Base-by-base conservation (phyloP, 2,113 vertebrate genomes). In the Oncorhynchus tshawytscha region DNA sequence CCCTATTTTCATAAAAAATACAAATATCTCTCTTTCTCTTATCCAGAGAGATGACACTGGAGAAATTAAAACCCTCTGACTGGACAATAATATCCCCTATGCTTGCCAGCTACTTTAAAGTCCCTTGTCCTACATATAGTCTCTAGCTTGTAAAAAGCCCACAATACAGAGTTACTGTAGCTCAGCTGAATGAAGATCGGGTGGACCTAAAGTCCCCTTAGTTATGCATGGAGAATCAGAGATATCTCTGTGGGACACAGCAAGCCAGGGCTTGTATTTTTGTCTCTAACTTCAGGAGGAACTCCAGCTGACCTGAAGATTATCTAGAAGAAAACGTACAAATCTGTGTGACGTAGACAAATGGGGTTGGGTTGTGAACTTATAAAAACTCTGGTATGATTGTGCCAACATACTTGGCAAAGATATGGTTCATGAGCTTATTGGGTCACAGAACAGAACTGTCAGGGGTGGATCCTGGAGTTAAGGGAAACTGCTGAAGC, bases 211-310 rank as follows among this genome's bases (percentile, higher is more conserved):
- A 67, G 25, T 67, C 5, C 65, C 27, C 12, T 45, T 45, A 45
- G 25, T 67, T n/a, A 73, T 22, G 74, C 76, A 68, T 49, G 45
- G 65, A 73, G 59, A 72, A 45, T 45, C 39, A 11, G 39, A 45
- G 9, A 45, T 45, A 76, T 73, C 82, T 70, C 54, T 64, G 7
- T 72, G 71, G 64, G 74, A 75, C 71, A 80, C 9, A 0, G 74
- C 83, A 85, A 75, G 84, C 78, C 76, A 4, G 70, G 22, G 70
- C 81, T 39, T 31, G 84, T 80, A 13, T 62, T 67, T 71, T 45
- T 45, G 39, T 79, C 74, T 18, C 34, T 48, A 20, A 18, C 75
- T 80, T 72, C 68, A 51, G 3, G 22, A 62, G n/a, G 12, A 71
- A 64, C 57, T 65, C 34, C 67, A 65, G 4, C 25, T 75, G 66